Percentiles rank a stretch among this genome's conserved stretches.
Conservation (phyloP, 1,140 invertebrate genomes). For the Drosophila pandora region DNA sequence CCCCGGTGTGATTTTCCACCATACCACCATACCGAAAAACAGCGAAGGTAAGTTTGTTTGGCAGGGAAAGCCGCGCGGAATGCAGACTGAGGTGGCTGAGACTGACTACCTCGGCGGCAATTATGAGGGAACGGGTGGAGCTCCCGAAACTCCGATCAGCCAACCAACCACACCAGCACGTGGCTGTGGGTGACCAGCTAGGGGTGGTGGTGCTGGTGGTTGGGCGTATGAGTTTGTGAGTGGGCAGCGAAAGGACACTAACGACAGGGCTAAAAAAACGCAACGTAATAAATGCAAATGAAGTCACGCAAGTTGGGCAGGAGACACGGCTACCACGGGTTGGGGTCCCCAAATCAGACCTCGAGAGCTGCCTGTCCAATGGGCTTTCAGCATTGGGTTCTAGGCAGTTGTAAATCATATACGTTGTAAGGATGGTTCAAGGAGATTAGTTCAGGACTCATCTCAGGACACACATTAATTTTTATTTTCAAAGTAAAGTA, state of each 20-base stretch:
- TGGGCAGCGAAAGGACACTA: constrained; percentile 63
- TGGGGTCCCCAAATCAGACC: constrained; percentile 8
- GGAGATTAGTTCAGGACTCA: too few species aligned
- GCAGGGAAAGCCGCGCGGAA: constrained; percentile 35
- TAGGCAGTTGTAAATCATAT: background rate
- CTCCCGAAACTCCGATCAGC: constrained; percentile 45
- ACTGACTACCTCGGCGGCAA: constrained; percentile 66
- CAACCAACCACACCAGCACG: constrained; percentile 56
- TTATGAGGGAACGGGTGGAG: constrained; percentile 57
- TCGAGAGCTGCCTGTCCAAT: constrained; percentile 52
- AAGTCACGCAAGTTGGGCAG: constrained; percentile 73
- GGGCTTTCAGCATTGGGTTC: constrained; percentile 35
- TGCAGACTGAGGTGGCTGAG: constrained; percentile 50
- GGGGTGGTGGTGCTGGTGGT: constrained; percentile 15
- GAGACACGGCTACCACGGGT: constrained; percentile 28
- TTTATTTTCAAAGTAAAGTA: too few species aligned
- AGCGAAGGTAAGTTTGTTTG: constrained; percentile 36
- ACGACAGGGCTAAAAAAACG: constrained; percentile 56
- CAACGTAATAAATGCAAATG: constrained; percentile 81
- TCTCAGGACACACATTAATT: too few species aligned
- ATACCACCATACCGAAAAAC: constrained; percentile 46
- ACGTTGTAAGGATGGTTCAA: too few species aligned
- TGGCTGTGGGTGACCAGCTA: constrained; percentile 21
- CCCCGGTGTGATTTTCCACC: constrained; percentile 30
- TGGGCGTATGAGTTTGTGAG: constrained; percentile 11